Evolutionary conservation across 2,113 vertebrate genomes (phyloP), one percentile per base, ranked within the genome.

Genomic region (Lethenteron camtschaticum): DNA sequence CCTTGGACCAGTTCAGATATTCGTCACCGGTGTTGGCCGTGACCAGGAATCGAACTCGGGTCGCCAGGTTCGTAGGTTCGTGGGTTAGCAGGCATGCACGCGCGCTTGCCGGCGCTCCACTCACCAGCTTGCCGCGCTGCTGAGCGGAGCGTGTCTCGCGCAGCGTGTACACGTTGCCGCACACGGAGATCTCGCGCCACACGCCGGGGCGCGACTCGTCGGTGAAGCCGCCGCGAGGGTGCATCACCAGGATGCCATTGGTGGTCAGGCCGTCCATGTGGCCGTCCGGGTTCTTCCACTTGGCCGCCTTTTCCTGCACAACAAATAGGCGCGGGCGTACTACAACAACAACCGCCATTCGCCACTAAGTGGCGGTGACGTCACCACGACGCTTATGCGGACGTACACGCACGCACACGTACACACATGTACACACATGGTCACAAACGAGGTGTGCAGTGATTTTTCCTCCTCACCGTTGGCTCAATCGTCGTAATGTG

Each of bases 201-300:
- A 95, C 81, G 0, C 94, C 94, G 0, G 94, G 90, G 73, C 85
- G 79, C 8, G 94, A 96, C 77, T 96, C 92, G 58, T 95, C 87
- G 0, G 86, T 96, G 78, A 99, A 99, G 1, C 94, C 94, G 10
- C 88, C 94, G 73, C 79, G 83, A 0, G 94, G 94, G 68, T 99
- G 94, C 94, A 99, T 99, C 56, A 99, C 94, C 71, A 99, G 81
- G 74, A 96, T 90, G 0, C 94, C 94, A 4, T 99, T 99, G 66
- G 94, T 99, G 0, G 94, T 99, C 72, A 99, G 78, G 56, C 94
- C 94, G 2, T 99, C 94, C 94, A 99, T 99, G 77, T 99, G 92
- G 68, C 92, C 94, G 3, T 96, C 92, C 0, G 89, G 89, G 75
- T 99, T 99, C 82, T 96, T 99, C 94, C 94, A 99, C 69, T 99